These are phyloP conservation scores for Podarcis muralis DNA, from an alignment of 2,113 vertebrate species.

Conservation along the genomic window DNA sequence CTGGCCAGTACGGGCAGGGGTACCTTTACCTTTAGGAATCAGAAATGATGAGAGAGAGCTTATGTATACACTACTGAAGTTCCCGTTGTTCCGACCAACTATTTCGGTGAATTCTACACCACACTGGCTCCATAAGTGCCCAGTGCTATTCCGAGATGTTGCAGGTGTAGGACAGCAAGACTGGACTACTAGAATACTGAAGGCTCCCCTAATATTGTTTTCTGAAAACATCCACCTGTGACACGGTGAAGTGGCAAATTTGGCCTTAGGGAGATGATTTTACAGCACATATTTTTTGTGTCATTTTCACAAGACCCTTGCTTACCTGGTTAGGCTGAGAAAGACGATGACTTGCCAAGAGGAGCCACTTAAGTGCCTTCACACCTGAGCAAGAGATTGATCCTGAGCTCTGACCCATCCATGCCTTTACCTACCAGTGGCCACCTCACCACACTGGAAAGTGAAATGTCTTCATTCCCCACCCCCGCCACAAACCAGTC, in stretches of 20 bases:
- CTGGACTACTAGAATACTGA: neutral
- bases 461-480: neutral
- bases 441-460: neutral
- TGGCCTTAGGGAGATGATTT: neutral
- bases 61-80: neutral
- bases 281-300: neutral
- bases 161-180: no score
- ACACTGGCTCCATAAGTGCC: neutral
- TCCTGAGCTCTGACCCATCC: no score
- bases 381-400: no score
- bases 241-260: neutral
- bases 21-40: no score
- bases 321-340: no score
- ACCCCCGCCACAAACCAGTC: fast-evolving
- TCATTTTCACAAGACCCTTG: neutral
- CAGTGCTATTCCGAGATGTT: neutral
- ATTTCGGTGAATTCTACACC: no score
- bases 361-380: neutral
- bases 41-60: neutral
- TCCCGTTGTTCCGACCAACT: neutral
- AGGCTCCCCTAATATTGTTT: neutral
- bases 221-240: neutral
- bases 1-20: no score
- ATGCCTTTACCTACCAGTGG: fast-evolving
- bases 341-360: no score